Evolutionary conservation across 2,888 invertebrate species (phyloP).

Genomic region (Choristoneura rosaceana): DNA sequence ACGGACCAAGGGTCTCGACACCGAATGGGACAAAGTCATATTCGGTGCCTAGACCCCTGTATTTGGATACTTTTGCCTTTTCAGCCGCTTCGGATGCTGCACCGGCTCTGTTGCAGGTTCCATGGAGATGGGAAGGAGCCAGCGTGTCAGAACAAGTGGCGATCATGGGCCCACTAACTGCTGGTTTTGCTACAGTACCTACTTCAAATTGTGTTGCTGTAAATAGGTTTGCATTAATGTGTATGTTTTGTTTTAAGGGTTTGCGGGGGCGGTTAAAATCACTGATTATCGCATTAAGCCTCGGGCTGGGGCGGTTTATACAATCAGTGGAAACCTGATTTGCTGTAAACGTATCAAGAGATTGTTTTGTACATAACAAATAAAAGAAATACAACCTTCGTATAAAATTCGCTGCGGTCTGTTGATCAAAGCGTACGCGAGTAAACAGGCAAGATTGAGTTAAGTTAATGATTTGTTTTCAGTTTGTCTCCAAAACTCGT

Average conservation of each 20-base stretch:
- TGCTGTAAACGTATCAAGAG: slow-evolving; percentile 48
- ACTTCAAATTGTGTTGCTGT: background rate
- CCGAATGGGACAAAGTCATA: no score
- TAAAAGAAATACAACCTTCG: slow-evolving; percentile 8
- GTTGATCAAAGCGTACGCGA: slow-evolving; percentile 9
- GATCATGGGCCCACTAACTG: no score
- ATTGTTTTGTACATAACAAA: slow-evolving; percentile 45
- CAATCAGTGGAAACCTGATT: slow-evolving; percentile 56
- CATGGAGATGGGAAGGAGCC: no score
- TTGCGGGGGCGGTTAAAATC: background rate
- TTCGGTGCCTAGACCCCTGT: no score
- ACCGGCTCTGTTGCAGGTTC: no score
- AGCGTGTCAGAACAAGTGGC: no score
- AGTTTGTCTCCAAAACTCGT: background rate
- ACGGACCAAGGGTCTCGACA: no score
- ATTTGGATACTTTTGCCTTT: no score
- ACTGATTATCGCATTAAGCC: slow-evolving; percentile 15
- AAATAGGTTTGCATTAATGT: background rate
- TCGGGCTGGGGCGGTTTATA: slow-evolving; percentile 46
- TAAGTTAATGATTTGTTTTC: slow-evolving; percentile 7
- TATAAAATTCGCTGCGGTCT: slow-evolving; percentile 3
- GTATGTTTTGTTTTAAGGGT: slow-evolving; percentile 1
- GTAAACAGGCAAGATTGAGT: slow-evolving; percentile 7
- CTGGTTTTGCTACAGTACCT: background rate
- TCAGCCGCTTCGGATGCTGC: no score